Percentiles rank a stretch among this genome's conserved stretches.
These are phyloP conservation scores for Drosophila sucinea DNA, from an alignment of 1,140 invertebrate species.

Conservation along the genomic window DNA sequence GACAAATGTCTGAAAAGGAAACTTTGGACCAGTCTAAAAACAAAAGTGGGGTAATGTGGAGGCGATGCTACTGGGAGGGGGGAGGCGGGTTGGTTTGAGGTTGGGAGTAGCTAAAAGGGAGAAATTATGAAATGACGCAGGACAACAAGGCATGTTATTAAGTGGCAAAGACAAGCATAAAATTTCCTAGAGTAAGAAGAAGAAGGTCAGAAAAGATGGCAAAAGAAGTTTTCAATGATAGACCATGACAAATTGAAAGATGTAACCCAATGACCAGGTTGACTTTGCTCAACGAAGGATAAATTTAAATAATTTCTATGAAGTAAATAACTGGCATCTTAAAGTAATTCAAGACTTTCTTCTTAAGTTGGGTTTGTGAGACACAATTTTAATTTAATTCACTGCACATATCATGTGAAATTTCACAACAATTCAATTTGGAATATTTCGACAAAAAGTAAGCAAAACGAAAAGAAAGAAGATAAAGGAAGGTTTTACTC, in stretches of 20 bases:
- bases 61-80: slow-evolving; percentile 10
- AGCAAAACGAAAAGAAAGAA: too few relatives aligned
- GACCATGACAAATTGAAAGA: slow-evolving; percentile 4
- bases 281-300: neutral
- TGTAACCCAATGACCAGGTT: neutral
- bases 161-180: slow-evolving; percentile 47
- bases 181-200: slow-evolving; percentile 11
- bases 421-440: too few relatives aligned
- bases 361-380: too few relatives aligned
- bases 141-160: slow-evolving; percentile 54
- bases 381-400: too few relatives aligned
- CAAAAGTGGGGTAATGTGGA: slow-evolving; percentile 13
- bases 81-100: neutral
- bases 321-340: too few relatives aligned
- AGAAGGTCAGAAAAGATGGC: slow-evolving; percentile 26
- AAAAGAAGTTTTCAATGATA: slow-evolving; percentile 10
- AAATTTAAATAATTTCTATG: too few relatives aligned
- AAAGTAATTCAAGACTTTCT: too few relatives aligned
- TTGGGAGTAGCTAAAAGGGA: slow-evolving; percentile 5
- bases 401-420: too few relatives aligned
- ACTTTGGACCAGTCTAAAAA: slow-evolving; percentile 22
- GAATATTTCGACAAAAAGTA: too few relatives aligned
- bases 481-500: too few relatives aligned
- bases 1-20: slow-evolving; percentile 47
- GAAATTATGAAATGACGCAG: slow-evolving; percentile 60